A percentile compares a stretch with the other conserved stretches of the same genome.
phyloP scores from a whole-genome alignment of 2,113 vertebrate species.

The Zosterops lateralis region DNA sequence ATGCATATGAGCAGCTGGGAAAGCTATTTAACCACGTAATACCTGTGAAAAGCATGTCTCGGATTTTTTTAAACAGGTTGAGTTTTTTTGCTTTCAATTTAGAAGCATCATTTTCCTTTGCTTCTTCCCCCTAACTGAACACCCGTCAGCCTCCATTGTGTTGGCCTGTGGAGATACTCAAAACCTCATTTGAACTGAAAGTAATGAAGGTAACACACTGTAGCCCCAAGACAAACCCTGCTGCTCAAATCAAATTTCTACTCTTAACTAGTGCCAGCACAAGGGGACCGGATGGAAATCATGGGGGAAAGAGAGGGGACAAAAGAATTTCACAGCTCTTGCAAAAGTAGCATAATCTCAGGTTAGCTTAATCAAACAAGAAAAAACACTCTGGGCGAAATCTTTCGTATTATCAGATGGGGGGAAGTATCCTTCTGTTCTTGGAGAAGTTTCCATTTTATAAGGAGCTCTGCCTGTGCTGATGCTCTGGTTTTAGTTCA shows the following conservation, averaged over 20 bases:
- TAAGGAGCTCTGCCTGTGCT: neutral
- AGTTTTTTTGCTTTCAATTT: too few relatives aligned
- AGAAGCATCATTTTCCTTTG: neutral
- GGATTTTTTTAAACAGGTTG: neutral
- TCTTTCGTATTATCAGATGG: neutral
- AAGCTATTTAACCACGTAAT: neutral
- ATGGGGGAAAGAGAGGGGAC: accelerated
- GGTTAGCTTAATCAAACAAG: neutral
- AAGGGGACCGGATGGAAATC: neutral
- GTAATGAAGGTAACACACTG: neutral
- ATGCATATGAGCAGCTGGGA: neutral
- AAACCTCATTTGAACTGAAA: neutral
- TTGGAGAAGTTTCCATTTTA: neutral
- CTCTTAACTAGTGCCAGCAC: neutral
- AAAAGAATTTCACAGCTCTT: neutral
- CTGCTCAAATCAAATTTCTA: neutral
- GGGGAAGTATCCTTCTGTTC: neutral
- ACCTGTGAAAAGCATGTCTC: neutral
- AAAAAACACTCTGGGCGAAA: neutral
- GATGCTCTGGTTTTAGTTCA: neutral
- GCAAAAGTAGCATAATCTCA: neutral
- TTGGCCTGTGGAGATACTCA: neutral
- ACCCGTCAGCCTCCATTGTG: neutral
- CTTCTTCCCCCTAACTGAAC: neutral
- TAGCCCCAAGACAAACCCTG: accelerated